Base-by-base conservation (phyloP, 2,888 invertebrate species). In the Ommatoiulus sabulosus region DNA sequence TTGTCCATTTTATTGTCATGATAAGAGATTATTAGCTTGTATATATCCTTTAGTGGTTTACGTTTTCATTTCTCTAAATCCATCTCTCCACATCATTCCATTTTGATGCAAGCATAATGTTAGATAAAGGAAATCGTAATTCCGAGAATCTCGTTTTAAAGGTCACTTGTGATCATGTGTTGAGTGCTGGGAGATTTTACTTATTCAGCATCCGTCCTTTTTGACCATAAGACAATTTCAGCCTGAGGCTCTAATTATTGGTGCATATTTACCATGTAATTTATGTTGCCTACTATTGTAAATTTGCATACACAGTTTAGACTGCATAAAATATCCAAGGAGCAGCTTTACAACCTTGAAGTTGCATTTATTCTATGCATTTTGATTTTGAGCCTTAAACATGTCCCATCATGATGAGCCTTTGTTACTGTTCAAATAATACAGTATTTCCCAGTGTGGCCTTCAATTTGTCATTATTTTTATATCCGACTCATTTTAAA, bases 401-500 rank as follows among this genome's bases (percentile, higher is more conserved):
- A 6, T 20, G 17, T 12, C 17, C 15, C 17, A 57, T 63, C 6
- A 63, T 63, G 63, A 63, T 1, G n/a, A 6, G 7, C 5, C 15
- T 12, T 57, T 57, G 17, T 57, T 57, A 57, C 57, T 5, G 5
- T 57, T 12, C 57, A 57, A 57, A 57, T 57, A 17, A n/a, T 63
- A 17, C 17, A 63, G 63, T 20, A 63, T 63, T 63, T n/a, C n/a
- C 63, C 20, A 63, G n/a, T n/a, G 63, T 63, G 63, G 63, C 63
- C 63, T 63, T 20, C 17, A n/a, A 63, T 63, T 63, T 63, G 17
- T 63, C 63, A 63, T 63, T 63, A 20, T 63, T 63, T 63, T 63
- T 63, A 63, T 63, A 63, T 63, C n/a, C 0, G 63, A 63, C 63
- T 63, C 63, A n/a, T 63, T 63, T 63, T 20, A 63, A 63, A 63